Base-by-base conservation (phyloP, 2,113 vertebrate genomes). In the Colinus virginianus region DNA sequence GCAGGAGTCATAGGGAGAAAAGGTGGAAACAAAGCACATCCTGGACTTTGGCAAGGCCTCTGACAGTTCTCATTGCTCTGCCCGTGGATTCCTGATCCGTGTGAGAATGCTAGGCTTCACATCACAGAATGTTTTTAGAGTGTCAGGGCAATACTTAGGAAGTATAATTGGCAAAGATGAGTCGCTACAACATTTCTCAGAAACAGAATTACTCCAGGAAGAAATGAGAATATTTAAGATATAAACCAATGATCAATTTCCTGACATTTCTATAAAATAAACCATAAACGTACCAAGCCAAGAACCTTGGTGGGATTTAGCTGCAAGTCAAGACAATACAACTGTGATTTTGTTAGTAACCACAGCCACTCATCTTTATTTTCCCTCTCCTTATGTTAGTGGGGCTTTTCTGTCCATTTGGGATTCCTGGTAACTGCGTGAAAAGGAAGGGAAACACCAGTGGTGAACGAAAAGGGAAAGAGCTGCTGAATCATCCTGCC, bases 21-120 rank as follows among this genome's bases (percentile, higher is more conserved):
- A 1, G 1, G n/a, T 16, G 64, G 43, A 40, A 28, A 11, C 63
- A 59, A 56, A 32, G 42, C 3, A 9, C 0, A 0, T 46, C 55
- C 32, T 15, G 42, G 21, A 25, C 17, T 34, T 40, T 84, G 43
- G 26, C 1, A 0, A 7, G 5, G 11, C 34, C 20, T 58, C n/a
- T 55, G 48, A 7, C 30, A 19, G 6, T 48, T 48, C 2, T 0
- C 19, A 17, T 18, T 61, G n/a, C 59, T 81, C 59, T 58, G 49
- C 7, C 62, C 36, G 69, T 76, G 81, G 58, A 23, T 43, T 82
- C 49, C 32, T 34, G 49, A 42, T 17, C 43, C 49, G 6, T 53
- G 8, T 4, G 55, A 78, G 56, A 0, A 1, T 32, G 46, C 42
- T 72, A 49, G 69, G 55, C 12, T 78, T 10, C 43, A 22, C 25